Percentiles rank a stretch among this genome's conserved stretches.
Conservation (phyloP, 23 tunicate genomes). For the Phallusia fumigata region DNA sequence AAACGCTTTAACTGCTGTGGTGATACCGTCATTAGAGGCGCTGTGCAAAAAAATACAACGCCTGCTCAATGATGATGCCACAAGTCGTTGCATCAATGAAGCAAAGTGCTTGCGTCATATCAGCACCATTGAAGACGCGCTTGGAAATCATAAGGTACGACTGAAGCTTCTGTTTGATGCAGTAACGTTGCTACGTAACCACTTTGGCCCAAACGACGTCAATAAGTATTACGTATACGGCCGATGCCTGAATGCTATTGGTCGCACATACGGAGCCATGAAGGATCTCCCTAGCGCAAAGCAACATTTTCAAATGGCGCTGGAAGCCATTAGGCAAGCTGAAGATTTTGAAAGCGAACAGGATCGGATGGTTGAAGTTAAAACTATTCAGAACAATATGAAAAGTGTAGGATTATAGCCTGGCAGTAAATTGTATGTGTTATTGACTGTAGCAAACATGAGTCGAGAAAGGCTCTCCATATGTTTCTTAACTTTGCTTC, state of each 20-base stretch:
- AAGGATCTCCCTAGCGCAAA: neutral
- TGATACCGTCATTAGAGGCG: neutral
- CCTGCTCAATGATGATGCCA: neutral
- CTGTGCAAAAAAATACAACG: neutral
- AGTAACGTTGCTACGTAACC: neutral
- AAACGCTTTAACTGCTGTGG: neutral
- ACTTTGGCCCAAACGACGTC: neutral
- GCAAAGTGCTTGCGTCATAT: neutral
- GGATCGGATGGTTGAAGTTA: neutral
- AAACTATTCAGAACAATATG: neutral
- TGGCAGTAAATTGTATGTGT: too few species aligned
- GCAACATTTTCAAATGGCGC: neutral
- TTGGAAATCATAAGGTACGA: neutral
- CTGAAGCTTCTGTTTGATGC: neutral
- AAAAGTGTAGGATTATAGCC: neutral
- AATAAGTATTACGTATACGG: neutral
- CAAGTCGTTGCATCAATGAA: neutral
- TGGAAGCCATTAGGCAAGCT: neutral
- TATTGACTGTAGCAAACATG: too few species aligned
- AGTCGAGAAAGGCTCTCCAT: too few species aligned
- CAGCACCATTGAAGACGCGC: neutral
- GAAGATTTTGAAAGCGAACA: constrained; percentile 4
- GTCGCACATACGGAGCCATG: neutral
- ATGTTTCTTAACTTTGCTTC: too few species aligned
- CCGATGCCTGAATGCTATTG: neutral